A percentile compares a stretch with the other conserved stretches of the same genome.
These are phyloP conservation scores for Rotaria macrura DNA, from an alignment of 2,888 invertebrate species.

Conservation along the genomic window DNA sequence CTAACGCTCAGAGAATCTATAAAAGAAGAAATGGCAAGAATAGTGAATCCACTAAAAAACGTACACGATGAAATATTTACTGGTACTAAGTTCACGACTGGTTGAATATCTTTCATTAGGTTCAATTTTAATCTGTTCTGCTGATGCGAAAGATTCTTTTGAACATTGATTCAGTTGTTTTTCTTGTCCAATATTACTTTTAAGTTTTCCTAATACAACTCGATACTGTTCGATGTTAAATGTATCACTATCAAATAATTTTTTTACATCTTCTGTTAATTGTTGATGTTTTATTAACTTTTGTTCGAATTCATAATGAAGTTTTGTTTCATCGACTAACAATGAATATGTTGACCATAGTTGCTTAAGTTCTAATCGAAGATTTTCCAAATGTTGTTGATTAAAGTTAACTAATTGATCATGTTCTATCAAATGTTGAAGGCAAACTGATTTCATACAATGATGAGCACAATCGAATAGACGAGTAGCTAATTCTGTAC, in stretches of 20 bases:
- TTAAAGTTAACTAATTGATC: not conserved
- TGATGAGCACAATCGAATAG: not conserved
- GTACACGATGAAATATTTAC: not conserved
- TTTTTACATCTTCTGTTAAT: not conserved
- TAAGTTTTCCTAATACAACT: not conserved
- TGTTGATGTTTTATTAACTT: not conserved
- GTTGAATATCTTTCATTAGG: not conserved
- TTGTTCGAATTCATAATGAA: not conserved
- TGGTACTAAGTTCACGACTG: not conserved
- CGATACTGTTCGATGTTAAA: not conserved
- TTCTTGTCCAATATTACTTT: not conserved
- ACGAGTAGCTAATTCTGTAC: not conserved
- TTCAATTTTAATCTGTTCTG: not conserved
- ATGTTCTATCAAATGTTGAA: not conserved
- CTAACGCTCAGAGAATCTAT: not conserved
- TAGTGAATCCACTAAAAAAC: too few species aligned
- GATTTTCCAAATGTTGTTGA: not conserved
- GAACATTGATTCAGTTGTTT: not conserved
- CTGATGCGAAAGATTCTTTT: not conserved
- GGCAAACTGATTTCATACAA: not conserved
- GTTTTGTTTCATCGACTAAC: not conserved
- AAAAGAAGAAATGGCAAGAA: not conserved
- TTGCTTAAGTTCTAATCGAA: not conserved
- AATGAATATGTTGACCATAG: not conserved
- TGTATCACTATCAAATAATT: not conserved